A percentile compares a stretch with the other conserved stretches of the same genome.
phyloP scores from a whole-genome alignment of 2,797 vertebrate genomes.

The Mergus octosetaceus region DNA sequence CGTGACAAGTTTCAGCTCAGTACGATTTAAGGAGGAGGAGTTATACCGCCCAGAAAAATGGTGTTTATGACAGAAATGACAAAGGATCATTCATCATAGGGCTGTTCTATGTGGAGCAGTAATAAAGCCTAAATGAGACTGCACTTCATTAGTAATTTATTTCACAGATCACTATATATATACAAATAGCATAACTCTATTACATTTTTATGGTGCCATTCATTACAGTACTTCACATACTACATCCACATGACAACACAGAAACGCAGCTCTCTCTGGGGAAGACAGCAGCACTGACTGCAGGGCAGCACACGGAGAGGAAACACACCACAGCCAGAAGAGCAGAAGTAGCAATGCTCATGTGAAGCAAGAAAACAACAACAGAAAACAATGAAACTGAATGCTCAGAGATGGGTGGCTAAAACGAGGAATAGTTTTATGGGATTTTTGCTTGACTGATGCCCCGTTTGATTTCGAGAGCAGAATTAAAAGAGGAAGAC shows the following conservation, averaged over 20 bases:
- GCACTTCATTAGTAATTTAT: conserved; percentile 75
- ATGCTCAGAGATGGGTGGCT: neutral
- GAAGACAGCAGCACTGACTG: neutral
- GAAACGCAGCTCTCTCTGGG: conserved; percentile 11
- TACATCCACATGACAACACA: conserved; percentile 15
- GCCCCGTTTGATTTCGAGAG: neutral
- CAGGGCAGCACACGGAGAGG: neutral
- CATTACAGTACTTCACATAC: conserved; percentile 53
- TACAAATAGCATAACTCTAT: conserved; percentile 61
- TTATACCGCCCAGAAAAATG: conserved; percentile 68
- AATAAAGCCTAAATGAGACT: conserved; percentile 74
- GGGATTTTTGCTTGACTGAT: neutral
- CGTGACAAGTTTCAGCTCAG: conserved; percentile 45
- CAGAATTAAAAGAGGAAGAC: neutral
- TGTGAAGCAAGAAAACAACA: neutral
- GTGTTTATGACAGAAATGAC: conserved; percentile 71
- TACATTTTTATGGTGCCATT: conserved; percentile 60
- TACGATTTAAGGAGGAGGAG: conserved; percentile 33
- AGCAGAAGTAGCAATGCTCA: neutral
- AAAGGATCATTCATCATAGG: conserved; percentile 72
- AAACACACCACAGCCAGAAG: neutral
- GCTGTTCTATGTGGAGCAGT: conserved; percentile 53
- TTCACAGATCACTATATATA: conserved; percentile 71
- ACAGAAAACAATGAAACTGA: neutral
- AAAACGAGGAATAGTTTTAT: neutral